phyloP scores from a whole-genome alignment of 2,888 invertebrate genomes.

The Metopia argyrocephala region DNA sequence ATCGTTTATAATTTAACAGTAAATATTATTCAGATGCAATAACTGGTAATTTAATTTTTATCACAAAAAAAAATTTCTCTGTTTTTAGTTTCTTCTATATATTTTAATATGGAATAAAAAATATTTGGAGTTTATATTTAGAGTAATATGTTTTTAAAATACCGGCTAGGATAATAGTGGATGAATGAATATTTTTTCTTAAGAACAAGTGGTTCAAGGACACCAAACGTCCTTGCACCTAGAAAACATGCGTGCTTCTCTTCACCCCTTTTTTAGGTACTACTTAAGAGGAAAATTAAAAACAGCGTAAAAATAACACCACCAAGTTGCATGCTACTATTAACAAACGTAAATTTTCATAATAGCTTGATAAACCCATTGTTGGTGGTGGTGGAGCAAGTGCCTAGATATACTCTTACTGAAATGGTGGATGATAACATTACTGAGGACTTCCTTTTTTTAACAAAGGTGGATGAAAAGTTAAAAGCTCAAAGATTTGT shows the following conservation, averaged over 20 bases:
- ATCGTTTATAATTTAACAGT: no score
- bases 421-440: constrained; percentile 50
- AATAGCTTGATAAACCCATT: constrained; percentile 21
- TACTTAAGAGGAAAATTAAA: constrained; percentile 27
- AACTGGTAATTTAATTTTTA: no score
- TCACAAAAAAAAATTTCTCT: no score
- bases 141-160: neutral
- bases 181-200: constrained; percentile 24
- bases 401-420: constrained; percentile 31
- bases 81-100: no score
- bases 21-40: no score
- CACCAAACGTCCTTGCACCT: constrained; percentile 62
- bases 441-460: constrained; percentile 36
- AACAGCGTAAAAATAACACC: constrained; percentile 36
- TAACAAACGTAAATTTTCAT: constrained; percentile 35
- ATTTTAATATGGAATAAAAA: no score
- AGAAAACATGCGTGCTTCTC: constrained; percentile 60
- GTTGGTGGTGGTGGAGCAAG: constrained; percentile 51
- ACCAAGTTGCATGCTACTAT: constrained; percentile 32
- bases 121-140: no score
- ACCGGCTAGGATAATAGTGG: constrained; percentile 48
- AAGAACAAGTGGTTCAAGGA: constrained; percentile 61
- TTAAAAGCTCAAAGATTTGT: constrained; percentile 38
- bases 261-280: constrained; percentile 61
- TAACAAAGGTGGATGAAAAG: constrained; percentile 54